Evolutionary conservation across 2,113 vertebrate genomes (phyloP), one percentile per base, ranked within the genome.

Genomic region (Thalassarche chlororhynchos): DNA sequence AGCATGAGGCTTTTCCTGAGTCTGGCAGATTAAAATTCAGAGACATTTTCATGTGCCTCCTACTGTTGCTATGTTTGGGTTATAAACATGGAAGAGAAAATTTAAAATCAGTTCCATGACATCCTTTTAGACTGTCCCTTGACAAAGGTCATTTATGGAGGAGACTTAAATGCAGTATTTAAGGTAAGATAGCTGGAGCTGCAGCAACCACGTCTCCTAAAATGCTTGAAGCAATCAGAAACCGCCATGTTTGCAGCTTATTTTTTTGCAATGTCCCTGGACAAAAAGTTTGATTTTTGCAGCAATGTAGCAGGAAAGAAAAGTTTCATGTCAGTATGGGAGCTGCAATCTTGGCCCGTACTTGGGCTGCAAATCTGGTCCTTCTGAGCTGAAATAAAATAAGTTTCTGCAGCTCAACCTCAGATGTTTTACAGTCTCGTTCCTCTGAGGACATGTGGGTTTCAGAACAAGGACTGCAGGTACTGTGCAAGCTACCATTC

Each of bases 11-110:
- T 89, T 82, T 68, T 57, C 80, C 52, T 26, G 57, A 57, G 46
- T 52, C 36, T 87, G 61, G n/a, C 52, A 95, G 81, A 85, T 79
- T 52, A 92, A 95, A 91, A 96, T 79, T 65, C 52, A 34, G 54
- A 65, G 58, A 4, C 31, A 17, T 85, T 91, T 85, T 83, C 55
- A 34, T 2, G 5, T 74, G 28, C 61, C 84, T 95, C 72, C 66
- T 82, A 12, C 65, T 54, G 40, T 40, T 92, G 34, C 9, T 85
- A 44, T 70, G 54, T 84, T 92, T 91, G 47, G 61, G 15, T 60
- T 80, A 32, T 14, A 76, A 92, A 38, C 75, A 65, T n/a, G 32
- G 36, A 95, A 72, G 65, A 44, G 52, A 65, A 84, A 87, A 65
- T 15, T 38, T 79, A 23, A 76, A 69, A 89, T 38, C 40, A 29